Conservation (phyloP, 2,797 vertebrate genomes). For the Pogonophryne albipinna region DNA sequence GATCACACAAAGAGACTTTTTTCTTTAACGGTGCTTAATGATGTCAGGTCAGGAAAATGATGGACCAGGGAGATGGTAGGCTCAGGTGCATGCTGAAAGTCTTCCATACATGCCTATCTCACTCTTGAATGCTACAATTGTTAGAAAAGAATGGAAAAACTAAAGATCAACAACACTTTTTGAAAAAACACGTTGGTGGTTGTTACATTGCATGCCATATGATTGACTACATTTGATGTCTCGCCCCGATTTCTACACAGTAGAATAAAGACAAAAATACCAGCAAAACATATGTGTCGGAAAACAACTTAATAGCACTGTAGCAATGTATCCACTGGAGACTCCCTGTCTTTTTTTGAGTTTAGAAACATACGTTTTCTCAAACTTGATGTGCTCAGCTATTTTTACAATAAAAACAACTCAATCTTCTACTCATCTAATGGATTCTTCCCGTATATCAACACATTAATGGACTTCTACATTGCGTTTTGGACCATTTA, state of each 20-base stretch:
- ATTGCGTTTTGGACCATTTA: constrained; percentile 36
- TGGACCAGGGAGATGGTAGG: neutral
- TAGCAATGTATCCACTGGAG: neutral
- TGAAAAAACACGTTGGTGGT: too few species aligned
- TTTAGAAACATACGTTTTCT: constrained; percentile 6
- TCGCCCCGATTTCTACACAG: too few species aligned
- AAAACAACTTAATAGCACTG: neutral
- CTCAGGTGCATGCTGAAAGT: neutral
- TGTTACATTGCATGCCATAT: too few species aligned
- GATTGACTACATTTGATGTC: too few species aligned
- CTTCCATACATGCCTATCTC: neutral
- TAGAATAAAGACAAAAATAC: too few species aligned
- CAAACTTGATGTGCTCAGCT: constrained; percentile 19
- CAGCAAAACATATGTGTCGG: too few species aligned
- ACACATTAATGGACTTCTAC: constrained; percentile 31
- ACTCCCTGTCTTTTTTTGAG: neutral
- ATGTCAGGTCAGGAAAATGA: neutral
- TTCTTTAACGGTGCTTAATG: neutral
- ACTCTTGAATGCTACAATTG: neutral
- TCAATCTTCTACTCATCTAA: constrained; percentile 25
- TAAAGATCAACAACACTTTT: neutral
- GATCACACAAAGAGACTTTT: neutral
- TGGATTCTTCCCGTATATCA: constrained; percentile 28
- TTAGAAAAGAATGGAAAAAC: neutral
- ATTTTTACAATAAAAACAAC: constrained; percentile 6